These are phyloP conservation scores for Takifugu rubripes DNA, from an alignment of 2,797 vertebrate species.

Conservation along the genomic window DNA sequence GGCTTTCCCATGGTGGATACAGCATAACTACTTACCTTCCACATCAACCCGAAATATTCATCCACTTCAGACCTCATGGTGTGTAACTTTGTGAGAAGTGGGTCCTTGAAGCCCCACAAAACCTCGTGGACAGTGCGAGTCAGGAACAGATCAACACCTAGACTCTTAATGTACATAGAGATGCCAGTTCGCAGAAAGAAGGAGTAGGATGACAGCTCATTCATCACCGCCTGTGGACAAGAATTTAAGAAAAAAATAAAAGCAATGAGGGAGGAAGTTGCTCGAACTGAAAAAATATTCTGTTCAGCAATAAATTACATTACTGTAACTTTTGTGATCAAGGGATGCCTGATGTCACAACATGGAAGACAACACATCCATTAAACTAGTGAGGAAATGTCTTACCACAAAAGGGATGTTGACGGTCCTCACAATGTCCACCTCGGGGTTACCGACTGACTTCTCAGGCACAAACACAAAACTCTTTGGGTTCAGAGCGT, in stretches of 20 bases:
- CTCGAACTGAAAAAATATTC: no score
- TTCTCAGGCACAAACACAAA: constrained; percentile 81
- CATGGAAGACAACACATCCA: background rate
- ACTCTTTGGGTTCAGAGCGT: constrained; percentile 77
- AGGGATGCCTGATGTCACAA: background rate
- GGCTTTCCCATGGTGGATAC: background rate
- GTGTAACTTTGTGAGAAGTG: constrained; percentile 71
- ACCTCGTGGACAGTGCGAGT: constrained; percentile 76
- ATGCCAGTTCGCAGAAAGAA: constrained; percentile 60
- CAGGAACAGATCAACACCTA: constrained; percentile 70
- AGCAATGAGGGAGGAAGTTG: no score
- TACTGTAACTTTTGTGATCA: no score
- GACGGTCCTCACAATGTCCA: constrained; percentile 72
- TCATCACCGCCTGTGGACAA: constrained; percentile 72
- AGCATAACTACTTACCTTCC: constrained; percentile 69
- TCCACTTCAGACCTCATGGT: constrained; percentile 73
- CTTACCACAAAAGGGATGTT: constrained; percentile 81
- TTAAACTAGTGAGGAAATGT: background rate
- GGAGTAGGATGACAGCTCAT: constrained; percentile 71
- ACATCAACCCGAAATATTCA: constrained; percentile 80
- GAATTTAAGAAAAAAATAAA: background rate
- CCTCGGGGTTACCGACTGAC: constrained; percentile 72
- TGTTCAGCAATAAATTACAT: no score
- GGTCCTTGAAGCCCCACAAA: constrained; percentile 82
- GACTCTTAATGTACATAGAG: constrained; percentile 62